Evolutionary conservation across 2,888 invertebrate genomes (phyloP), one percentile per base, ranked within the genome.

Genomic region (Caenorhabditis macrosperma): DNA sequence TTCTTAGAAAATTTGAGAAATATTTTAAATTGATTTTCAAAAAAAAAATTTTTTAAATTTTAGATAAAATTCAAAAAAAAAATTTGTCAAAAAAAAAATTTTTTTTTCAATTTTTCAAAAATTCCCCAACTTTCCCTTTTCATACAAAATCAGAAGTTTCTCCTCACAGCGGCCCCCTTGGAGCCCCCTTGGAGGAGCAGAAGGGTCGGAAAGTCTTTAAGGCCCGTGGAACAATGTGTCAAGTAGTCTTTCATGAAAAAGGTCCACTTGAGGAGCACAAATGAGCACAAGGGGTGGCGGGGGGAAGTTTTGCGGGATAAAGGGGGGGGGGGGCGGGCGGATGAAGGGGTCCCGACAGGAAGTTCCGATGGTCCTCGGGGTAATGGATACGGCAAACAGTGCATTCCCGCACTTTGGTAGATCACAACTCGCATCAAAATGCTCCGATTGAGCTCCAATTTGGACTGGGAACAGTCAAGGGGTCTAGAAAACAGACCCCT

Each of bases 201-300:
- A n/a, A n/a, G 44, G n/a, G 44, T 44, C 44, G 44, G 44, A 44
- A 44, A 44, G 44, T 44, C 44, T 44, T 44, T 38, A 15, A 15
- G 12, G 38, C 3, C 9, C 7, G n/a, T n/a, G 44, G 44, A 44
- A 44, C 44, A 44, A 44, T 44, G 44, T 44, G 44, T 44, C 44
- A 44, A 44, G 44, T 17, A 17, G n/a, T 44, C 44, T 44, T 44
- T 44, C 7, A 44, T 44, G 44, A 44, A 44, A 44, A 44, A 44
- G 44, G 33, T 17, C 44, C 44, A 44, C 44, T 44, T 44, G 44
- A 44, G 44, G 44, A 44, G 44, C 44, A 44, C 44, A 44, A 44
- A 44, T 44, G 44, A 44, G 44, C 44, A 44, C 17, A 44, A 44
- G 44, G 15, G 38, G 38, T 3, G 38, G 38, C 10, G 38, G 38